Evolutionary conservation across 2,797 vertebrate genomes (phyloP).

Genomic region (Lithobates pipiens): DNA sequence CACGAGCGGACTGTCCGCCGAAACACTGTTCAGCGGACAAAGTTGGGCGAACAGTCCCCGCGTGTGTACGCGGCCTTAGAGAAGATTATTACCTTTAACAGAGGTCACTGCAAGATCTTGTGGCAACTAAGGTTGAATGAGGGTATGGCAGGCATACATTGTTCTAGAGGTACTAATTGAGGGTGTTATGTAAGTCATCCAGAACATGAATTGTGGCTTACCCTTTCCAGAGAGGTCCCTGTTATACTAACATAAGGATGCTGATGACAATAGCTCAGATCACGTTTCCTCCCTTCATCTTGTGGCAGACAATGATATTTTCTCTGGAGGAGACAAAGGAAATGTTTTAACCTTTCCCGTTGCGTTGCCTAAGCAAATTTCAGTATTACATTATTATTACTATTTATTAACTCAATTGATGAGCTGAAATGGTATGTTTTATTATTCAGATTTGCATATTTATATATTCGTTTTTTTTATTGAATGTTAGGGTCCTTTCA

Average conservation of each 20-base stretch:
- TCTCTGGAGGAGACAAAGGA: constrained; percentile 1
- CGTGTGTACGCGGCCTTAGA: too few relatives aligned
- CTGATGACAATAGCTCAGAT: constrained; percentile 43
- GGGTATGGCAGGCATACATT: neutral
- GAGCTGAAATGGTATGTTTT: too few relatives aligned
- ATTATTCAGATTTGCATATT: too few relatives aligned
- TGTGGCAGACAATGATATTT: constrained; percentile 39
- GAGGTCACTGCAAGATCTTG: constrained; percentile 13
- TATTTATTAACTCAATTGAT: too few relatives aligned
- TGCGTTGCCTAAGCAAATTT: neutral
- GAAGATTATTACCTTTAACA: neutral
- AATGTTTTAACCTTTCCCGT: neutral
- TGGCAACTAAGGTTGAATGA: neutral
- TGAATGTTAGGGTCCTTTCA: too few relatives aligned
- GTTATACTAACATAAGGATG: constrained; percentile 44
- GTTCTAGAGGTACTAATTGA: constrained; percentile 51
- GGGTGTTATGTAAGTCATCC: constrained; percentile 46
- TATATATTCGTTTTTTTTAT: too few relatives aligned
- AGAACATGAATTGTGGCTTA: constrained; percentile 47
- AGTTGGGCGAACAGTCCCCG: too few relatives aligned
- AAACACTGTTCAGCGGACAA: too few relatives aligned
- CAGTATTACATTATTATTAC: neutral
- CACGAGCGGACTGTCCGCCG: too few relatives aligned
- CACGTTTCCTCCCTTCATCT: constrained; percentile 46
- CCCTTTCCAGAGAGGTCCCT: constrained; percentile 43